Percentiles rank a stretch among this genome's conserved stretches.
Evolutionary conservation across 1,140 invertebrate species (phyloP).

Genomic region (Chironomus tepperi): DNA sequence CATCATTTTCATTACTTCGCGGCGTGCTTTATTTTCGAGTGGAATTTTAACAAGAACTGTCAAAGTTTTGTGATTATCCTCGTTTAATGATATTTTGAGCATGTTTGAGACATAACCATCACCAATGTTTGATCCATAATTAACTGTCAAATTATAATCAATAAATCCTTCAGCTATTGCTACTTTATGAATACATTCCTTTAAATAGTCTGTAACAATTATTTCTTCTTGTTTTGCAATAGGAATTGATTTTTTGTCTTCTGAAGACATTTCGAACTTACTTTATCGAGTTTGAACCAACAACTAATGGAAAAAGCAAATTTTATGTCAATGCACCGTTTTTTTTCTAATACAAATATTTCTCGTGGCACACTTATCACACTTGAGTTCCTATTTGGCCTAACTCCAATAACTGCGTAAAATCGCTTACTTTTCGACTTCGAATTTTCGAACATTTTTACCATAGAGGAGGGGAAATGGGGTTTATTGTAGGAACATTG

Average conservation of each 20-base stretch:
- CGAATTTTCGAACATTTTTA: no score
- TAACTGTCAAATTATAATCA: background rate
- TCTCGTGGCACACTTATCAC: no score
- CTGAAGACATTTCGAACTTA: no score
- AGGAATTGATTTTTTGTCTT: background rate
- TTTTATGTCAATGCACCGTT: no score
- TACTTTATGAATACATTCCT: background rate
- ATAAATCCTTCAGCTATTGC: conserved; percentile 15
- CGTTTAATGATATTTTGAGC: background rate
- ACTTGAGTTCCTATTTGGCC: no score
- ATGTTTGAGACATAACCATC: conserved; percentile 12
- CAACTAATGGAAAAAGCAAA: no score
- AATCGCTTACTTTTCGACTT: no score
- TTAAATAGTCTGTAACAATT: background rate
- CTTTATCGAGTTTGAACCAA: no score
- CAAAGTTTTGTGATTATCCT: background rate
- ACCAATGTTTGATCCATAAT: background rate
- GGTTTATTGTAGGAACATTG: no score
- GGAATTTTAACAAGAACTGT: conserved; percentile 17
- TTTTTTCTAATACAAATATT: no score
- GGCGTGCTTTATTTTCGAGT: background rate
- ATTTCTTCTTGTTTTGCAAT: background rate
- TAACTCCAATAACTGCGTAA: no score
- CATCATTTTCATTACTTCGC: background rate
- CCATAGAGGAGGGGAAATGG: no score